Base-by-base conservation (phyloP, 2,888 invertebrate species). In the Hesperia comma region DNA sequence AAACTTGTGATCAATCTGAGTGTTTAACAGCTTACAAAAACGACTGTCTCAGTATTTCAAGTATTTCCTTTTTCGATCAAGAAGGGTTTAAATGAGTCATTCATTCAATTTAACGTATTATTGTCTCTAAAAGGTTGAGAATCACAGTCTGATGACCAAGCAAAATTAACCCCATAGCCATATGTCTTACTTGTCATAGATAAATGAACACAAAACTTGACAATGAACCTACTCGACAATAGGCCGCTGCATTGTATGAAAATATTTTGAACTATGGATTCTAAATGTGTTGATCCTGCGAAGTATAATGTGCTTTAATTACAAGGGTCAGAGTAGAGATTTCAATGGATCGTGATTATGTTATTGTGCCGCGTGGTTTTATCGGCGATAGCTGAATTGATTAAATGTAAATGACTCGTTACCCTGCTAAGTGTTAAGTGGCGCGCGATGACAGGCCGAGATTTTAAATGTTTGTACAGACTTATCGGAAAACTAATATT, bases 111-210 rank as follows among this genome's bases (percentile, higher is more conserved):
- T 26, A 26, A 26, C 26, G 26, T 26, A 26, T 26, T 26, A 4
- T 26, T 26, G 2, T 0, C 37, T 3, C 37, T 12, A 6, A 37
- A 14, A 43, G 51, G 40, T 51, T 61, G 61, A 19, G 61, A 10
- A 40, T 21, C 43, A 49, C 40, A 41, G 2, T 49, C 43, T 60
- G 58, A 68, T 68, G 68, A 68, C 68, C 63, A 40, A 61, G 60
- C 57, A 49, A 21, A 63, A 66, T 60, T 60, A 66, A 66, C 66
- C 66, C 66, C 53, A 58, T 19, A 17, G 63, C 68, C 68, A 68
- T 68, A 68, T 68, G 68, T 60, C 68, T 60, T 58, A 68, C 60
- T 55, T 63, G 63, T 63, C 58, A 63, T 63, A 68, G 63, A 68
- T 68, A 68, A 63, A 60, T 60, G 68, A 63, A 68, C 55, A 6